These are phyloP conservation scores for Eristalinus sepulchralis DNA, from an alignment of 2,888 invertebrate species.

Conservation along the genomic window DNA sequence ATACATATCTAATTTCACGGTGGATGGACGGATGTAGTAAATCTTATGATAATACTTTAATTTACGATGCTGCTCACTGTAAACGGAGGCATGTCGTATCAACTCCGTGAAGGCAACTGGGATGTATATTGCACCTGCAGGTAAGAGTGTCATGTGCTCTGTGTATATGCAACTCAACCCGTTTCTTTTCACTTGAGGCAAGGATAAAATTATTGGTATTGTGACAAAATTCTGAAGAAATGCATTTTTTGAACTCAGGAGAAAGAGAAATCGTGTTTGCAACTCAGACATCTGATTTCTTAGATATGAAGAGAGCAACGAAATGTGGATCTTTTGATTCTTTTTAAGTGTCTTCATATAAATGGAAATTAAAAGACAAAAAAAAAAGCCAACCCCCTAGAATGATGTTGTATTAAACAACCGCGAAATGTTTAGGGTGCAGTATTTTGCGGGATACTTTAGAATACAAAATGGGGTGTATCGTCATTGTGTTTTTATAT, in stretches of 20 bases:
- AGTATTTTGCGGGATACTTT: not conserved
- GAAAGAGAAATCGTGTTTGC: not conserved
- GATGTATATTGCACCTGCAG: not conserved
- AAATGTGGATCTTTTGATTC: too few relatives aligned
- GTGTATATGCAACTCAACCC: constrained; percentile 14
- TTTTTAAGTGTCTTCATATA: not conserved
- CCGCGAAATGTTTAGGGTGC: not conserved
- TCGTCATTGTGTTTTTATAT: not conserved
- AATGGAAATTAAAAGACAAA: not conserved
- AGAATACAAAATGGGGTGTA: not conserved
- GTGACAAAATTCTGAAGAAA: not conserved
- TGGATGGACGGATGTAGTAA: not conserved
- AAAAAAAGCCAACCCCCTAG: not conserved
- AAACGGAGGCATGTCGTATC: not conserved
- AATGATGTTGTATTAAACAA: not conserved
- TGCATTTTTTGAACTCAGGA: not conserved
- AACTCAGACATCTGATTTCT: too few relatives aligned
- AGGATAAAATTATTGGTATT: constrained; percentile 4
- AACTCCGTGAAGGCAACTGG: constrained; percentile 6
- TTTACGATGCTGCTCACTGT: not conserved
- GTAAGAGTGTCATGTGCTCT: not conserved
- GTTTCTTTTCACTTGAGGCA: constrained; percentile 2
- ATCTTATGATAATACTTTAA: not conserved
- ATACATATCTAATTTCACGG: not conserved
- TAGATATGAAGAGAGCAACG: too few relatives aligned